phyloP scores from a whole-genome alignment of 2,888 invertebrate species.

The Carabus problematicus region DNA sequence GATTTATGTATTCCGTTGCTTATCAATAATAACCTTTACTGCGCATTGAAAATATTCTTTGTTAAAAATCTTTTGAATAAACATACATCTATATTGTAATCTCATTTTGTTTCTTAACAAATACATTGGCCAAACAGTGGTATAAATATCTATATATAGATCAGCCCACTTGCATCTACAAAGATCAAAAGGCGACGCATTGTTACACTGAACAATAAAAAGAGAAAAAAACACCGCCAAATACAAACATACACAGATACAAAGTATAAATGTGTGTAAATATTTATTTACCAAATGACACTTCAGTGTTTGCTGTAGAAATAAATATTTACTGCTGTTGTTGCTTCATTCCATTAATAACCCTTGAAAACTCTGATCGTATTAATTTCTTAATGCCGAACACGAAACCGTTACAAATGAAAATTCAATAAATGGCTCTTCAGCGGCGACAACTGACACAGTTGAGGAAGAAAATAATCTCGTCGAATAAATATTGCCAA shows the following conservation, averaged over 20 bases:
- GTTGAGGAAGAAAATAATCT: no score
- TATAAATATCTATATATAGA: no score
- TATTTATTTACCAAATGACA: constrained; percentile 3
- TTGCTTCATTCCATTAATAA: constrained; percentile 18
- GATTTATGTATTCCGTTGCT: no score
- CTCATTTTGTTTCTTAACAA: no score
- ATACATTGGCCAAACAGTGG: no score
- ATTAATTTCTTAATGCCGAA: constrained; percentile 20
- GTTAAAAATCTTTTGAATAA: no score
- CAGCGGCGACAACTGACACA: no score
- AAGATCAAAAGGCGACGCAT: constrained; percentile 5
- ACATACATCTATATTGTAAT: no score
- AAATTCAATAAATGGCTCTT: constrained; percentile 27
- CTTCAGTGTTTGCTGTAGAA: constrained; percentile 8
- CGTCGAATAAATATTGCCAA: no score
- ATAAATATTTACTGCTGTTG: constrained; percentile 20
- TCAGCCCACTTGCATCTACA: no score
- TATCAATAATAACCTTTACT: no score
- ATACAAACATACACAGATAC: constrained; percentile 9
- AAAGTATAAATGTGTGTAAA: constrained; percentile 12
- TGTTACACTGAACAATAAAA: constrained; percentile 2
- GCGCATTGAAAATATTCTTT: no score
- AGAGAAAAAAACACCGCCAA: constrained; percentile 10
- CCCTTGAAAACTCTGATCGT: background rate
- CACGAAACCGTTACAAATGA: constrained; percentile 9